A percentile compares a stretch with the other conserved stretches of the same genome.
phyloP scores from a whole-genome alignment of 2,797 vertebrate species.

The Urosaurus nigricauda region DNA sequence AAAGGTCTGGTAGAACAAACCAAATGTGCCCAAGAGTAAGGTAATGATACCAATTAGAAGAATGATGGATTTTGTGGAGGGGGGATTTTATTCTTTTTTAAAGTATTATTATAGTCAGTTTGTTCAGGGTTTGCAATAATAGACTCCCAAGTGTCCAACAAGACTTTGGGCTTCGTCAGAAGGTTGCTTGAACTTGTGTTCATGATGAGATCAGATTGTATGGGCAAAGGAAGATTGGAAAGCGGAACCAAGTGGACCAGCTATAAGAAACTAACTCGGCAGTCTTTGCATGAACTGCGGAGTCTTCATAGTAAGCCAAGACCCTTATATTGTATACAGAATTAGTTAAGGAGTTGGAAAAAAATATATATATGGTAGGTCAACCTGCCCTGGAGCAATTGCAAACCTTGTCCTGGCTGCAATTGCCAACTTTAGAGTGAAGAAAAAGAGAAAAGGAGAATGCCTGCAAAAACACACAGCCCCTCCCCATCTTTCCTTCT shows the following conservation, averaged over 20 bases:
- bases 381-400: too few species aligned
- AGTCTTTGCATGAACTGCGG: neutral
- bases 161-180: neutral
- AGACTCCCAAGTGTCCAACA: neutral
- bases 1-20: constrained; percentile 22
- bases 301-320: neutral
- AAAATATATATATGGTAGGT: too few species aligned
- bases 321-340: neutral
- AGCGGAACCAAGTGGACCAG: neutral
- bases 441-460: too few species aligned
- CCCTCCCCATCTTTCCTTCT: fast-evolving
- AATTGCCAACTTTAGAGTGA: too few species aligned
- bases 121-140: neutral
- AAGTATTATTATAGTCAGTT: neutral
- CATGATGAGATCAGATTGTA: neutral
- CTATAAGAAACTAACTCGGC: neutral
- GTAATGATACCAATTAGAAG: constrained; percentile 17
- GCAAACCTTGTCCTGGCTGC: too few species aligned
- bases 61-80: neutral
- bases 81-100: neutral
- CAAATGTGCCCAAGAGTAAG: constrained; percentile 13
- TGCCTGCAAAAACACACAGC: neutral
- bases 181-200: too few species aligned
- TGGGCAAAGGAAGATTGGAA: too few species aligned
- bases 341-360: too few species aligned